phyloP scores from a whole-genome alignment of 2,113 vertebrate species.

The Heptranchias perlo region DNA sequence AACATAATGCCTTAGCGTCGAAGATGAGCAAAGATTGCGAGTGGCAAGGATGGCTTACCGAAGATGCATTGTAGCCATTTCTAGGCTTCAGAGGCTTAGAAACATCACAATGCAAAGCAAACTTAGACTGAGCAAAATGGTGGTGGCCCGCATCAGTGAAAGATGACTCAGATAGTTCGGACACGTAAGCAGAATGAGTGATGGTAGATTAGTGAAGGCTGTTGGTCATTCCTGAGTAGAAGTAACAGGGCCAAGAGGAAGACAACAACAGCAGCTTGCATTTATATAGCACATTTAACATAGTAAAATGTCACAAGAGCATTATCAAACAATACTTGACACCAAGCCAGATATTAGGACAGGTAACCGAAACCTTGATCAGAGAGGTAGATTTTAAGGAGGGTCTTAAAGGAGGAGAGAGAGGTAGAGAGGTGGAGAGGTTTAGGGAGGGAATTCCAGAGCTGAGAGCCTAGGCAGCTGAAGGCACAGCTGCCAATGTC shows the following conservation, averaged over 20 bases:
- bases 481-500: not conserved
- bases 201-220: not conserved
- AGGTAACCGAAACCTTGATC: not conserved
- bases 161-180: not conserved
- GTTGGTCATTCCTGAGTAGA: not conserved
- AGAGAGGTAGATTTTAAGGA: not conserved
- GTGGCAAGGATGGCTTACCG: too few species aligned
- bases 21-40: too few species aligned
- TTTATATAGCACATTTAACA: not conserved
- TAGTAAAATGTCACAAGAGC: not conserved
- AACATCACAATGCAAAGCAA: not conserved
- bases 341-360: not conserved
- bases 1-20: too few species aligned
- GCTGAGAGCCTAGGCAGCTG: not conserved
- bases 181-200: not conserved
- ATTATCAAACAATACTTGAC: not conserved
- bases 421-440: too few species aligned
- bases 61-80: too few species aligned
- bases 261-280: not conserved
- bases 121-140: not conserved
- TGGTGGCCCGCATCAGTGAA: not conserved
- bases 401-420: too few species aligned
- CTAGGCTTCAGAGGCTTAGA: too few species aligned
- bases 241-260: not conserved
- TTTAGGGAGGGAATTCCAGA: not conserved